Evolutionary conservation across 2,797 vertebrate species (phyloP), one percentile per base, ranked within the genome.

Genomic region (Caiman crocodilus): DNA sequence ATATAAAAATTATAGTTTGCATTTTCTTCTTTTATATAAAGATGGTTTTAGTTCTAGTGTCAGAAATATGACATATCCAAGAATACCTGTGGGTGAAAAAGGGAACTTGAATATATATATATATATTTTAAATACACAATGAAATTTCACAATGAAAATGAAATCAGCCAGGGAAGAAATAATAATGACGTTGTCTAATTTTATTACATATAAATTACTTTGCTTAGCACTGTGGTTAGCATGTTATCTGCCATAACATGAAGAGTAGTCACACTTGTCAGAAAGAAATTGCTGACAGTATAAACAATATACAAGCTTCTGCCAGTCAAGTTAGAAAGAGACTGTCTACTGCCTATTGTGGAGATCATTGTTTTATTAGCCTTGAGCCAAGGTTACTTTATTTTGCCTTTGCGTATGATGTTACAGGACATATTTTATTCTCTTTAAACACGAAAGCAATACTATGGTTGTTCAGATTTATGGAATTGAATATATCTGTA

Each of bases 151-250:
- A 85, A 92, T 67, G 85, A 90, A 96, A 94, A 80, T 86, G 82
- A 94, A 73, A 93, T 96, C 92, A 96, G 32, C 4, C 79, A 92
- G 86, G 94, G 84, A 50, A 89, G 61, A 97, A 96, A 95, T 92
- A 86, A 26, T 5, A 10, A 57, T 20, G 82, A 69, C 90, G 84
- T 90, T 90, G 95, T 85, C 57, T 69, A 90, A 76, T 58, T 90
- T 94, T 95, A 85, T 95, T 91, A 76, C 26, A 58, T 65, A 73
- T 74, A 91, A 80, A 63, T 92, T 89, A 83, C 42, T 90, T 94
- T 94, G 32, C 77, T 96, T 88, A 79, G 88, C 91, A 77, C 87
- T 94, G 74, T 75, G 76, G 59, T 90, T 96, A 90, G 76, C 81
- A 95, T 96, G 84, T 58, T 93, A 26, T 82, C 87, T 94, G 79